These are phyloP conservation scores for Dermatemys mawii DNA, from an alignment of 2,113 vertebrate species.

Conservation along the genomic window DNA sequence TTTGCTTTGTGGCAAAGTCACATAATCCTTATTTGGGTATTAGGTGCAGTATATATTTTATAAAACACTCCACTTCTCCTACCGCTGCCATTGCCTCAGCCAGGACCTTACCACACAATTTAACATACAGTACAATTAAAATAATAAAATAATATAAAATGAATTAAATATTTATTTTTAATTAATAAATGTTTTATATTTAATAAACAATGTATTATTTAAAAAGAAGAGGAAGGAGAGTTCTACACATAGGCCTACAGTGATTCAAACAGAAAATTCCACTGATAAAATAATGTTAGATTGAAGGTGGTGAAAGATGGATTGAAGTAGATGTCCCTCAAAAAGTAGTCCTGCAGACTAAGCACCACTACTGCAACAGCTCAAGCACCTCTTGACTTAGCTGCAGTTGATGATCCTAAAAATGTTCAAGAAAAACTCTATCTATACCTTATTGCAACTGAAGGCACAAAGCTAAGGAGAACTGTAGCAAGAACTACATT, in stretches of 20 bases:
- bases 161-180: not conserved
- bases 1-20: not conserved
- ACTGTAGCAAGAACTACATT: not conserved
- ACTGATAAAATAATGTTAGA: not conserved
- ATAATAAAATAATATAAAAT: not conserved
- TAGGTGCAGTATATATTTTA: not conserved
- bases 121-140: not conserved
- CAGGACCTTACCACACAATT: not conserved
- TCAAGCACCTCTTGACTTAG: not conserved
- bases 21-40: not conserved
- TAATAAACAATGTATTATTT: not conserved
- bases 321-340: not conserved
- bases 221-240: not conserved
- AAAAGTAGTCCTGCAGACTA: not conserved
- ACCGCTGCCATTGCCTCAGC: not conserved
- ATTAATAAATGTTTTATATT: not conserved
- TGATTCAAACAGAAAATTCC: not conserved
- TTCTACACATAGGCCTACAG: not conserved
- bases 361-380: not conserved
- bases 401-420: not conserved
- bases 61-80: not conserved
- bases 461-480: not conserved
- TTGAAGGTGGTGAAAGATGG: not conserved
- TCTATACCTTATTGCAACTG: not conserved
- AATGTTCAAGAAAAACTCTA: not conserved